Evolutionary conservation across 2,888 invertebrate genomes (phyloP).

Genomic region (Limnephilus marmoratus): DNA sequence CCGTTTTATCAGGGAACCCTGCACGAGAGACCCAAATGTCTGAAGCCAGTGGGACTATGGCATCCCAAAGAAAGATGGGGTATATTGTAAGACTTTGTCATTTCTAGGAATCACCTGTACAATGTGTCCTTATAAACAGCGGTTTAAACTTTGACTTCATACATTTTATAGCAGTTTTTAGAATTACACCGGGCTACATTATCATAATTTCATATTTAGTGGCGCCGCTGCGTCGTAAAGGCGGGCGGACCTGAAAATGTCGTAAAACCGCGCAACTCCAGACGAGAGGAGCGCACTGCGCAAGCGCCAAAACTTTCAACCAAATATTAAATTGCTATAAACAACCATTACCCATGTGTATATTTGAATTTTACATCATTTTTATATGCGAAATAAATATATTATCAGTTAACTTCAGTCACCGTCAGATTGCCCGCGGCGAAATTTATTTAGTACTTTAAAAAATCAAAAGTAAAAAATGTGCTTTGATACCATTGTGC

Average conservation of each 20-base stretch:
- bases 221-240: conserved; percentile 65
- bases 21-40: no score
- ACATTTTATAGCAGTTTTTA: conserved; percentile 65
- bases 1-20: no score
- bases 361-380: conserved; percentile 9
- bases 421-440: no score
- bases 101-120: not conserved
- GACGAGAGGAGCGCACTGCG: conserved; percentile 10
- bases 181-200: conserved; percentile 65
- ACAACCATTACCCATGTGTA: conserved; percentile 23
- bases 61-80: no score
- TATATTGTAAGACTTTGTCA: no score
- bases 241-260: conserved; percentile 63
- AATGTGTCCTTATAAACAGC: conserved; percentile 54
- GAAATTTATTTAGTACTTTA: no score
- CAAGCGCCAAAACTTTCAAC: conserved; percentile 26
- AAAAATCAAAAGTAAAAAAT: no score
- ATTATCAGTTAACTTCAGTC: not conserved
- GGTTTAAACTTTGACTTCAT: conserved; percentile 61
- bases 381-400: conserved; percentile 11
- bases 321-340: conserved; percentile 40
- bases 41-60: no score
- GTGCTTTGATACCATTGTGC: no score
- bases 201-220: conserved; percentile 66
- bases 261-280: conserved; percentile 60